Conservation (phyloP, 2,888 invertebrate genomes). For the Odontocerum albicorne region DNA sequence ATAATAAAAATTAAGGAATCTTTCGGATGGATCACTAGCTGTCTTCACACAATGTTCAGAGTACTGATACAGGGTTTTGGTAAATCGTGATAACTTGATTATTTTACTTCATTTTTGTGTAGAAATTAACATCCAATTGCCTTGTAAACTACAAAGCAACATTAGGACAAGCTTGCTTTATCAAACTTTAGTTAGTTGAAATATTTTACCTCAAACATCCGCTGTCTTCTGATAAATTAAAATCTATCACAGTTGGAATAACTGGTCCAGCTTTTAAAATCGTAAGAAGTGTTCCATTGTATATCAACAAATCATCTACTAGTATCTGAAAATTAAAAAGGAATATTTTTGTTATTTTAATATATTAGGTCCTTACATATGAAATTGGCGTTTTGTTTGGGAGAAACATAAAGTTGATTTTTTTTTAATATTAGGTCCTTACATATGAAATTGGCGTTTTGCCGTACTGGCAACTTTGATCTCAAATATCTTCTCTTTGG, state of each 20-base stretch:
- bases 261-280: slow-evolving; percentile 46
- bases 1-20: too few species aligned
- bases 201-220: slow-evolving; percentile 15
- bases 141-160: too few species aligned
- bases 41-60: background rate
- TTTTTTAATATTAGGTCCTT: too few species aligned
- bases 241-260: slow-evolving; percentile 49
- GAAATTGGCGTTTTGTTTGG: too few species aligned
- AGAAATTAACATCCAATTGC: background rate
- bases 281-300: slow-evolving; percentile 68
- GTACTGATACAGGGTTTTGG: background rate
- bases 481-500: too few species aligned
- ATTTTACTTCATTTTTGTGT: background rate
- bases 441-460: too few species aligned
- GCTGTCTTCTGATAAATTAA: slow-evolving; percentile 45
- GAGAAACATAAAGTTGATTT: too few species aligned
- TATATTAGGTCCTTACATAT: background rate
- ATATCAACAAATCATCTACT: slow-evolving; percentile 78
- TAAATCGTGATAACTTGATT: background rate
- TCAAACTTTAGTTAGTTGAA: too few species aligned
- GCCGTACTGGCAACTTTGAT: too few species aligned
- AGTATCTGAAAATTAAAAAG: slow-evolving; percentile 64
- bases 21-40: too few species aligned
- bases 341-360: background rate
- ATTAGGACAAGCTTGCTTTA: too few species aligned